Percentiles rank a stretch among this genome's conserved stretches.
These are phyloP conservation scores for Drosophila yooni DNA, from an alignment of 2,888 invertebrate genomes.

Conservation along the genomic window DNA sequence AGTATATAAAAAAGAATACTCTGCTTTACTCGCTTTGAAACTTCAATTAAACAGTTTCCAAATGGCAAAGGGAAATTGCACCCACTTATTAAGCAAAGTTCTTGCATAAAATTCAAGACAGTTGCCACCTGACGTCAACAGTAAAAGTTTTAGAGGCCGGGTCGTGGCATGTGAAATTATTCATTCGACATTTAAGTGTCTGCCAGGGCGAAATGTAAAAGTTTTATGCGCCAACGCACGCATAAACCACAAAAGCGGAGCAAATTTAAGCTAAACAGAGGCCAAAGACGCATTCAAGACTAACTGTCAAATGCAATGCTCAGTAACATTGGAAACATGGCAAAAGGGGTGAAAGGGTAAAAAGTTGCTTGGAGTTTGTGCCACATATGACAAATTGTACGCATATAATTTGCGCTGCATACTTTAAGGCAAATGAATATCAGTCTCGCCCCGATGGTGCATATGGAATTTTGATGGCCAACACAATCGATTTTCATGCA, in stretches of 20 bases:
- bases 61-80: conserved; percentile 44
- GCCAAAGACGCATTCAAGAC: conserved; percentile 33
- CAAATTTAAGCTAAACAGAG: conserved; percentile 33
- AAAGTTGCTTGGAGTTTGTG: background rate
- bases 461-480: conserved; percentile 71
- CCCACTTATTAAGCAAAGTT: conserved; percentile 52
- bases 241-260: conserved; percentile 55
- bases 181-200: conserved; percentile 77
- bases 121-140: conserved; percentile 42
- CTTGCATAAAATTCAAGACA: conserved; percentile 47
- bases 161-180: conserved; percentile 72
- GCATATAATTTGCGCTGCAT: conserved; percentile 54
- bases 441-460: conserved; percentile 43
- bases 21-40: conserved; percentile 5
- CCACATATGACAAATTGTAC: conserved; percentile 61
- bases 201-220: conserved; percentile 69
- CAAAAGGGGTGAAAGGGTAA: background rate
- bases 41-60: conserved; percentile 52
- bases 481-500: conserved; percentile 63
- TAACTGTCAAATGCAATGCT: conserved; percentile 51
- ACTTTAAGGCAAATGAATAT: conserved; percentile 57
- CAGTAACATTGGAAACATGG: conserved; percentile 14
- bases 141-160: conserved; percentile 61
- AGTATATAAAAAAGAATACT: background rate
- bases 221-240: conserved; percentile 63